Conservation (phyloP, 2,888 invertebrate genomes). For the Coelinius sp. region DNA sequence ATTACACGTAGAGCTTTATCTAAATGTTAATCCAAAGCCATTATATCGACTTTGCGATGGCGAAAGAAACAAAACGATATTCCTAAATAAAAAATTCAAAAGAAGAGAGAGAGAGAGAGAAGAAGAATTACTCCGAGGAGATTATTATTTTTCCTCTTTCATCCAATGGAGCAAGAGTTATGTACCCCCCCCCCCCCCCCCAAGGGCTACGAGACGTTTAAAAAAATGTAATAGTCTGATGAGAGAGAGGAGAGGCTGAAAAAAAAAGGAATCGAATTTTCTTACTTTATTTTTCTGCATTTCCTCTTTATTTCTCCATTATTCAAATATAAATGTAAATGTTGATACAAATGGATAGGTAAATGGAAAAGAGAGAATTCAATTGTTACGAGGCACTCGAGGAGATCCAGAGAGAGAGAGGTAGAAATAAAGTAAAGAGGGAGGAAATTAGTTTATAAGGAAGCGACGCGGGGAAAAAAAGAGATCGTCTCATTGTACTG, state of each 20-base stretch:
- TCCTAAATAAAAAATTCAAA: constrained; percentile 6
- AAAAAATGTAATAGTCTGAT: constrained; percentile 61
- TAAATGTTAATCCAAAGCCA: constrained; percentile 66
- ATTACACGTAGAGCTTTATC: constrained; percentile 64
- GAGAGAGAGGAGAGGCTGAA: constrained; percentile 46
- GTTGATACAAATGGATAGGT: constrained; percentile 72
- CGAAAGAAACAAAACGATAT: constrained; percentile 29
- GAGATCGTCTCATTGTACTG: constrained; percentile 29
- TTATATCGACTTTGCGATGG: constrained; percentile 52
- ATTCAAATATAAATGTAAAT: constrained; percentile 72
- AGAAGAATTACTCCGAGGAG: neutral
- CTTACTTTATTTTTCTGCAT: constrained; percentile 43
- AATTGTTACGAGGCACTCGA: constrained; percentile 59
- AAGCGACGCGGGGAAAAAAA: constrained; percentile 61
- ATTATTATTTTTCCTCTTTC: constrained; percentile 6
- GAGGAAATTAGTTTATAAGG: constrained; percentile 70
- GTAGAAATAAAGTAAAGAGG: constrained; percentile 49
- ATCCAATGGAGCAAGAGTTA: constrained; percentile 4
- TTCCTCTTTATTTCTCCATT: constrained; percentile 70
- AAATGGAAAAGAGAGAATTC: constrained; percentile 30
- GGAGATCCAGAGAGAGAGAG: constrained; percentile 40
- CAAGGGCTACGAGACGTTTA: neutral
- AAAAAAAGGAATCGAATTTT: constrained; percentile 34
- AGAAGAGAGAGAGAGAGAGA: constrained; percentile 2
- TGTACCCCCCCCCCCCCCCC: neutral